Evolutionary conservation across 2,888 invertebrate genomes (phyloP).

Genomic region (Sycophila texana): DNA sequence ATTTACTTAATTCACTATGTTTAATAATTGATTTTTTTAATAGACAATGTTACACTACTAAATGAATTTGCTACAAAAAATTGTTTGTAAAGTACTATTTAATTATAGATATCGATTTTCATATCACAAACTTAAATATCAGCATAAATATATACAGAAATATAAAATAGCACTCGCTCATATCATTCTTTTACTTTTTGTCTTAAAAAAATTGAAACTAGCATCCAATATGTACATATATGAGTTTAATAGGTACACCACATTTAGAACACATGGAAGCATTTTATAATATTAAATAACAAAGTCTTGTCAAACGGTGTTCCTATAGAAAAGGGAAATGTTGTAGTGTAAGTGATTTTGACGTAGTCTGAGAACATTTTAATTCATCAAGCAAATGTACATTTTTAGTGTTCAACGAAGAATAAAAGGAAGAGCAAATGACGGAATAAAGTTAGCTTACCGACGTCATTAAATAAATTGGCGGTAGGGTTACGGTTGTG

Average conservation of each 20-base stretch:
- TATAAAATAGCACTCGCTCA: too few species aligned
- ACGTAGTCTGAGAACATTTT: not conserved
- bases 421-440: conserved; percentile 23
- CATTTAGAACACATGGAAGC: not conserved
- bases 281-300: not conserved
- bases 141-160: too few species aligned
- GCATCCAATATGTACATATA: too few species aligned
- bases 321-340: conserved; percentile 20
- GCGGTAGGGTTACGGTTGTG: conserved; percentile 46
- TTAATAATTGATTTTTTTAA: too few species aligned
- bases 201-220: too few species aligned
- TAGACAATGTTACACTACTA: too few species aligned
- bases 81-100: too few species aligned
- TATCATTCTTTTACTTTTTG: too few species aligned
- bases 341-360: conserved; percentile 3
- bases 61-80: too few species aligned
- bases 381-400: conserved; percentile 31
- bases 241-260: too few species aligned
- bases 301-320: conserved; percentile 22
- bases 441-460: conserved; percentile 33
- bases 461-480: not conserved
- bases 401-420: conserved; percentile 46
- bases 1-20: too few species aligned
- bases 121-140: not conserved
- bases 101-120: too few species aligned